These are phyloP conservation scores for Apostichopus parvimensis DNA, from an alignment of 35 echinoderm and acorn worm genomes.

Conservation along the genomic window DNA sequence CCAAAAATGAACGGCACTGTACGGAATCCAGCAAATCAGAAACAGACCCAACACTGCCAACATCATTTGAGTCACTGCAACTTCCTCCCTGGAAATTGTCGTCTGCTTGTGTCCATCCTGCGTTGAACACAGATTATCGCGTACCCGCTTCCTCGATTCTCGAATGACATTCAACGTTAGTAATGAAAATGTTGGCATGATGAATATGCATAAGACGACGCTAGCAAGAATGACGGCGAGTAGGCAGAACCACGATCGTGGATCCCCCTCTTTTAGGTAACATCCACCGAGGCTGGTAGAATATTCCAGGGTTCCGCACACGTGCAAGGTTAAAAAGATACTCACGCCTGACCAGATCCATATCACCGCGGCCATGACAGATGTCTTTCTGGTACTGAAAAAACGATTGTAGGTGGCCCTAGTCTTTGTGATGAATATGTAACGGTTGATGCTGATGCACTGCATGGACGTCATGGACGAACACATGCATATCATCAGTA, in stretches of 20 bases:
- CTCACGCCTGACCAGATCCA: slow-evolving; percentile 1
- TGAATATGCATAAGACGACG: slow-evolving; percentile 25
- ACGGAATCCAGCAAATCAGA: slow-evolving; percentile 21
- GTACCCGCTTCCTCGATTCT: slow-evolving; percentile 13
- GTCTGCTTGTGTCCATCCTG: neutral
- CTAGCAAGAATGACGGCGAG: neutral
- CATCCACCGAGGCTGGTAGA: neutral
- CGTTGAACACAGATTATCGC: neutral
- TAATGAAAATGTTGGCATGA: neutral
- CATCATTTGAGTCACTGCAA: slow-evolving; percentile 23
- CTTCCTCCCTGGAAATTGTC: neutral
- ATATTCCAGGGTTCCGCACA: slow-evolving; percentile 30
- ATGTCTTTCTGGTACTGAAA: neutral
- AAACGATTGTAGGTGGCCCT: neutral
- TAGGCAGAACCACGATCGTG: slow-evolving; percentile 10
- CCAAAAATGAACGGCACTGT: slow-evolving; percentile 5
- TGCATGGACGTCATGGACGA: slow-evolving; percentile 27
- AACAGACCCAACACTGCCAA: neutral
- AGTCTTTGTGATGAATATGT: slow-evolving; percentile 20
- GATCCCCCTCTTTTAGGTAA: slow-evolving; percentile 3
- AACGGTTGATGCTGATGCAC: slow-evolving; percentile 37
- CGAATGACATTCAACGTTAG: neutral
- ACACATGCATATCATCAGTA: slow-evolving; percentile 18
- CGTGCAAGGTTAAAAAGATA: slow-evolving; percentile 5
- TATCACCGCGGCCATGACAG: neutral